Evolutionary conservation across 2,797 vertebrate species (phyloP), one percentile per base, ranked within the genome.

Genomic region (Sebastes vulpes): DNA sequence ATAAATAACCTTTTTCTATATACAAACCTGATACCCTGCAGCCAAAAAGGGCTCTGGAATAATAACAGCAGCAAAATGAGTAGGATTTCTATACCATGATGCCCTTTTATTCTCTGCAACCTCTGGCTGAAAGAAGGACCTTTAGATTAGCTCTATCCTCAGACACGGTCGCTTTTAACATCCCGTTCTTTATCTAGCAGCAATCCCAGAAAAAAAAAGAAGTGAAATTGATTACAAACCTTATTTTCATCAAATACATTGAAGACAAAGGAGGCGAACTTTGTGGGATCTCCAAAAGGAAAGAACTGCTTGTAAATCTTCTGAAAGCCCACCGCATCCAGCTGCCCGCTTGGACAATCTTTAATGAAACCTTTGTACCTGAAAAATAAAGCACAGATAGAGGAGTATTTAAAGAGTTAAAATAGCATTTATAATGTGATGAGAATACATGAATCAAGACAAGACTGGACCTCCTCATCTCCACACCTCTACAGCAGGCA

Each of bases 311-410:
- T 99, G 61, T 99, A 99, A 89, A 99, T 99, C 96, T 99, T 99
- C 95, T 99, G 99, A 92, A 99, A 99, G 81, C 98, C 98, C 0
- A 98, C 96, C 0, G 98, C 97, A 0, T 99, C 98, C 29, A 99
- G 95, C 96, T 99, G 99, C 54, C 99, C 98, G 0, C 98, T 99
- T 58, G 99, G 99, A 76, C 99, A 99, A 84, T 99, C 99, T 92
- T 99, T 99, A 88, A 99, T 99, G 88, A 99, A 99, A 86, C 99
- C 99, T 92, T 99, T 99, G 92, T 99, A 99, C 99, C 98, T 99
- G 93, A 0, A 16, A 86, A 38, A 77, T 3, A 42, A 56, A 86
- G 53, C 3, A 68, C 7, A 84, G 25, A 67, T 2, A 38, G 38
- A 42, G 38, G 38, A 83, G 14, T 1, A 52, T 60, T 60, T 11